Evolutionary conservation across 37 sponge, comb jelly and placozoan species (phyloP).

Genomic region (Crambe crambe): DNA sequence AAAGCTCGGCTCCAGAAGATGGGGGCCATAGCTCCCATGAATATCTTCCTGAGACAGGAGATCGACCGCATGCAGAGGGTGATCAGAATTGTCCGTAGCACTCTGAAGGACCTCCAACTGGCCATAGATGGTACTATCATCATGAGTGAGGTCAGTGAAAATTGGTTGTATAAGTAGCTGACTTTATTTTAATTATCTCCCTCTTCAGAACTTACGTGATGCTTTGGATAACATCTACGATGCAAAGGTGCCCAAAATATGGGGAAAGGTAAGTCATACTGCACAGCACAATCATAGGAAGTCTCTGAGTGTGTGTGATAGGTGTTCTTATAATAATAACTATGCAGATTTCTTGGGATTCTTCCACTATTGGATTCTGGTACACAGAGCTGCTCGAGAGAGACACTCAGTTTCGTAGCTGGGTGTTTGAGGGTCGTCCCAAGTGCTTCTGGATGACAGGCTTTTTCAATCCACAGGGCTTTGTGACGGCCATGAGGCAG

Average conservation of each 20-base stretch:
- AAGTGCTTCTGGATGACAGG: conserved; percentile 99
- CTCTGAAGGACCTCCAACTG: conserved; percentile 95
- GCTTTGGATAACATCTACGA: conserved; percentile 98
- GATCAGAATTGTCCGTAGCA: conserved; percentile 86
- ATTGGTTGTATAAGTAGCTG: no score
- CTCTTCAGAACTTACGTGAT: conserved; percentile 80
- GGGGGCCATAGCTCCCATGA: conserved; percentile 97
- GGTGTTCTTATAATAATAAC: not conserved
- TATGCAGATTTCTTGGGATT: conserved; percentile 94
- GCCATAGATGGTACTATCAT: conserved; percentile 99
- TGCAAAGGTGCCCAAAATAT: conserved; percentile 90
- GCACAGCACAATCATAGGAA: not conserved
- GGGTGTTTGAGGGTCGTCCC: conserved; percentile 94
- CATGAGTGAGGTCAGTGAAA: conserved; percentile 89
- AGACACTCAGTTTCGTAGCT: conserved; percentile 89
- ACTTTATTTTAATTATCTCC: no score
- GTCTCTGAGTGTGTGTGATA: not conserved
- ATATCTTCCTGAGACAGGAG: conserved; percentile 99
- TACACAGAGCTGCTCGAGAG: conserved; percentile 98
- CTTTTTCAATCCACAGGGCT: conserved; percentile 99
- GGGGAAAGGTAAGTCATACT: conserved; percentile 80
- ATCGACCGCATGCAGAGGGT: conserved; percentile 99
- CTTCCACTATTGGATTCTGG: conserved; percentile 99
- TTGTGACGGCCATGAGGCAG: conserved; percentile 99
- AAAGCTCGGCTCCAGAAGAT: conserved; percentile 88